Evolutionary conservation across 2,888 invertebrate species (phyloP).

Genomic region (Phortica okadai): DNA sequence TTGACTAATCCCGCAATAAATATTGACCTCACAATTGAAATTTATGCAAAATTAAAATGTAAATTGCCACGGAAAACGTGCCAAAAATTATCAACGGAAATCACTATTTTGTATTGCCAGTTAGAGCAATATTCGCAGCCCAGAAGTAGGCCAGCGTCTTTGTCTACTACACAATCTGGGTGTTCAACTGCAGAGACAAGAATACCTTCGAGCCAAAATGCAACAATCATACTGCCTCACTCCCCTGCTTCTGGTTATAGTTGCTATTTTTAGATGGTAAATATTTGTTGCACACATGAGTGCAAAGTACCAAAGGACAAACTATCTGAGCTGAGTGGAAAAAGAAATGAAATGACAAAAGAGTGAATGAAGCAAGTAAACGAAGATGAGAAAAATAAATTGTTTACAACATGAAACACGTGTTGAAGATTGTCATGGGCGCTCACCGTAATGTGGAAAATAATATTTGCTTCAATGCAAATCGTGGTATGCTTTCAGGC

Average conservation of each 20-base stretch:
- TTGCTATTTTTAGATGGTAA: background rate
- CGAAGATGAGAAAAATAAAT: background rate
- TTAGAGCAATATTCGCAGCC: too few relatives aligned
- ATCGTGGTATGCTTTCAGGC: constrained; percentile 19
- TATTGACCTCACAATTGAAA: constrained; percentile 20
- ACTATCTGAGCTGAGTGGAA: background rate
- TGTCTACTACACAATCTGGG: background rate
- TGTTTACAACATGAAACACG: constrained; percentile 61
- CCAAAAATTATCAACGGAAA: background rate
- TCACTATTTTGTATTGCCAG: too few relatives aligned
- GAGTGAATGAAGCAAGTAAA: background rate
- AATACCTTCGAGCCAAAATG: background rate
- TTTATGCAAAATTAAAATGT: constrained; percentile 18
- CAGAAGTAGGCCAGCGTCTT: background rate
- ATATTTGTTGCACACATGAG: background rate
- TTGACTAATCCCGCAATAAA: constrained; percentile 12
- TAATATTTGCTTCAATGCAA: constrained; percentile 4
- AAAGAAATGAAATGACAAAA: background rate
- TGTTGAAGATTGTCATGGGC: constrained; percentile 49
- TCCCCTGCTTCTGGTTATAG: background rate
- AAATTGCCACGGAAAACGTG: constrained; percentile 15
- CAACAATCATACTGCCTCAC: background rate
- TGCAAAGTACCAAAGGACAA: background rate
- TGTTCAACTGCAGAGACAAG: background rate
- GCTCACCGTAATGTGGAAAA: background rate